Conservation (phyloP, 2,888 invertebrate genomes). For the Morinoia aosen region DNA sequence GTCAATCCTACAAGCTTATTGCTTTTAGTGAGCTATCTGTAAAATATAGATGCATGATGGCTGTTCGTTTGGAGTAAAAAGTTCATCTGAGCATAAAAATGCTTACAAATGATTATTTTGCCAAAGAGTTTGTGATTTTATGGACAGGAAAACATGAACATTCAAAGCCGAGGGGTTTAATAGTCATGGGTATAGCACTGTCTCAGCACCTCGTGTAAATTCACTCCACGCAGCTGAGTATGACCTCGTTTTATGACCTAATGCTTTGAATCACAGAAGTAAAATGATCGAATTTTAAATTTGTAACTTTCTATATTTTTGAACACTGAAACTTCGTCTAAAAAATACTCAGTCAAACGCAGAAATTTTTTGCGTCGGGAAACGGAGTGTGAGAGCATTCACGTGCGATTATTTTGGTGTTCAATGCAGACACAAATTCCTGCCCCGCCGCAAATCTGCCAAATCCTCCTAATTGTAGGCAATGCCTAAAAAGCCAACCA, state of each 20-base stretch:
- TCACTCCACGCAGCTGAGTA: background rate
- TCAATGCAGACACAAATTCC: conserved; percentile 23
- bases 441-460: background rate
- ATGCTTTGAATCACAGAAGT: background rate
- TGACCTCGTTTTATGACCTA: background rate
- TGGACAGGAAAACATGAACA: background rate
- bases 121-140: background rate
- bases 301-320: background rate
- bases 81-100: background rate
- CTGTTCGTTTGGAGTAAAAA: background rate
- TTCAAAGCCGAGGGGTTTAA: no score
- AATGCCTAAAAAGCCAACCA: conserved; percentile 20
- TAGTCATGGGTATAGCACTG: no score
- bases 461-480: conserved; percentile 49
- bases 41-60: background rate
- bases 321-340: background rate
- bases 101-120: background rate
- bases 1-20: background rate
- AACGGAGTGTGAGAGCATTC: background rate
- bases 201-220: background rate
- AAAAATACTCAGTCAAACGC: background rate
- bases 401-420: background rate
- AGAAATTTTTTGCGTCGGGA: background rate
- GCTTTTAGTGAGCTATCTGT: background rate
- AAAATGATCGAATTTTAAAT: background rate